Evolutionary conservation across 2,888 invertebrate species (phyloP), one percentile per base, ranked within the genome.

Genomic region (Hyalella azteca): DNA sequence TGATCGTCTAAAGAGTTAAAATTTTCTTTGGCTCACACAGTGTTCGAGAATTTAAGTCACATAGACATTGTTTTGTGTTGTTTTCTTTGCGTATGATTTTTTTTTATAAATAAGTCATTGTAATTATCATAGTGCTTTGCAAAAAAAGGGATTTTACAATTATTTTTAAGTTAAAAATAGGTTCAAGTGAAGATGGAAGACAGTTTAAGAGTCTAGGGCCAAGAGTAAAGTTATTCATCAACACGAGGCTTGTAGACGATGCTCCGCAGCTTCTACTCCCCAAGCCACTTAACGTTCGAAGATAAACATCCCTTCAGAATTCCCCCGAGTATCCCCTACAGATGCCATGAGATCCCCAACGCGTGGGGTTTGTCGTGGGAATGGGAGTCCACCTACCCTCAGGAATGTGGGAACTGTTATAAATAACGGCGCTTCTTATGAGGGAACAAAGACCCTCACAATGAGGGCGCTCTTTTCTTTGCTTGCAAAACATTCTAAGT

Each of bases 351-450:
- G 66, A 29, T n/a, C 66, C 19, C 66, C 66, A 15, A 66, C 66
- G 66, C 66, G 66, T 66, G 66, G 66, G 66, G 66, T 36, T 36
- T 19, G 36, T 66, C 66, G 66, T 66, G 66, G 66, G 66, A 66
- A 66, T 66, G 66, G 29, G 19, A 1, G 66, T 29, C 39, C 32
- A 22, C 32, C 19, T 19, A 66, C 36, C 66, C 66, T 66, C 66
- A 66, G 66, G 66, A 66, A 66, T 66, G 66, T 66, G 66, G 66
- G 66, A 66, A 66, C 66, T 36, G 66, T 36, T 36, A 36, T 66
- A 29, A 7, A 22, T 66, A 66, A 36, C 66, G 66, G 36, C 11
- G 15, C 36, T 59, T 59, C 59, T 66, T 66, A 36, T 13, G 32
- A 36, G 36, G 36, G 36, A 66, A 66, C 66, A 66, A 66, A 66